Base-by-base conservation (phyloP, 2,797 vertebrate genomes). In the Cetoscarus ocellatus region DNA sequence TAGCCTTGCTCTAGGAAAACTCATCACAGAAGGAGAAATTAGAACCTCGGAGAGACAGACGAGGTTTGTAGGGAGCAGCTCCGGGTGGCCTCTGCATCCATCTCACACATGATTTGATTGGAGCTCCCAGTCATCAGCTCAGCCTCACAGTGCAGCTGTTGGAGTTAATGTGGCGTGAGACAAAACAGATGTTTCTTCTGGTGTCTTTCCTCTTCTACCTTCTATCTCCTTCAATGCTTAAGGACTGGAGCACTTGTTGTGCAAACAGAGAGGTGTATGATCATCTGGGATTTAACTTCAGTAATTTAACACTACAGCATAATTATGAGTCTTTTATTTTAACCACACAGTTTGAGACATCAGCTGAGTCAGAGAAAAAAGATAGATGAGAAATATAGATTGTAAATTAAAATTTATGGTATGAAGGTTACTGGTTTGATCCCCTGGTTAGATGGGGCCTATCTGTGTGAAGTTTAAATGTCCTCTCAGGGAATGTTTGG, bases 171-270 rank as follows among this genome's bases (percentile, higher is more conserved):
- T 84, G 79, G 86, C 80, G 40, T 92, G 87, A 92, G 92, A 86
- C 74, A 53, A 87, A 91, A 73, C 92, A 84, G 86, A 92, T 91
- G 91, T 93, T 92, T 91, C 83, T 87, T 84, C 85, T 91, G 88
- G 88, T 92, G 87, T 87, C 82, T 76, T 72, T 67, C 45, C 62
- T 73, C 66, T 34, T 61, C 36, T 58, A 67, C 40, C 63, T 72
- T 85, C 18, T 40, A 49, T 64, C n/a, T 58, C 51, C 35, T 53
- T 75, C 38, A 18, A 18, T 67, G 70, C 84, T 79, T 81, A 67
- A 47, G 69, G 52, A 60, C 38, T 70, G 14, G 50, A 51, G 47
- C 78, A 80, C 71, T 81, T 83, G 61, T 73, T 51, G 49, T 73
- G n/a, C 52, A 15, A 1, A 40, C 42, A 34, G 15, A 18, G 42